phyloP scores from a whole-genome alignment of 2,797 vertebrate species.

The Crocidura indochinensis region DNA sequence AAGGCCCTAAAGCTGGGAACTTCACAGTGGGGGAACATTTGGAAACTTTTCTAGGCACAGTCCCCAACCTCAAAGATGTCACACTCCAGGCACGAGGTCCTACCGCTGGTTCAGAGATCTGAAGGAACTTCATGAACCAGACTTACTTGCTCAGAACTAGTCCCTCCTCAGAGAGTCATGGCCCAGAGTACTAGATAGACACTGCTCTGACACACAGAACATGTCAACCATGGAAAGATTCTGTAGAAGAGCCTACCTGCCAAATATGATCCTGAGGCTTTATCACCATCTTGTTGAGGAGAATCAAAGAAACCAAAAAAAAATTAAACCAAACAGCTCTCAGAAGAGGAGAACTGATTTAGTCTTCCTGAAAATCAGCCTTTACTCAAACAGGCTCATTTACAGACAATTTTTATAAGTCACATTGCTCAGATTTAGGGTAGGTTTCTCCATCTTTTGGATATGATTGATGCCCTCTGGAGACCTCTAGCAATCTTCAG shows the following conservation, averaged over 20 bases:
- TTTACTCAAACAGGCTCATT: background rate
- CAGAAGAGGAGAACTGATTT: constrained; percentile 31
- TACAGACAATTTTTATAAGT: background rate
- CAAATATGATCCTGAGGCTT: background rate
- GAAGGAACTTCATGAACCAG: background rate
- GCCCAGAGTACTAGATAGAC: background rate
- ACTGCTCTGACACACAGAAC: background rate
- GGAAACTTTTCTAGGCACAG: background rate
- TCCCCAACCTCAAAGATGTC: background rate
- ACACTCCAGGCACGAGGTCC: background rate
- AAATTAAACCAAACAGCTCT: background rate
- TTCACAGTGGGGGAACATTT: background rate
- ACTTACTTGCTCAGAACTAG: background rate
- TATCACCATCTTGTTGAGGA: background rate
- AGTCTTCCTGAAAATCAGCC: background rate
- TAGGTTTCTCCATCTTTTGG: background rate
- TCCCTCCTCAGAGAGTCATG: background rate
- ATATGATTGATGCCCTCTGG: background rate
- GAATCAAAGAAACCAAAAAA: background rate
- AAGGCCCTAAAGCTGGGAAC: background rate
- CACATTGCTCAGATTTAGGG: background rate
- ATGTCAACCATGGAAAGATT: background rate
- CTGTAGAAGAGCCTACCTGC: background rate
- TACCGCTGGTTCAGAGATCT: background rate
- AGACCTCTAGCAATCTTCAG: background rate